Evolutionary conservation across 2,797 vertebrate species (phyloP), one percentile per base, ranked within the genome.

Genomic region (Numenius phaeopus): DNA sequence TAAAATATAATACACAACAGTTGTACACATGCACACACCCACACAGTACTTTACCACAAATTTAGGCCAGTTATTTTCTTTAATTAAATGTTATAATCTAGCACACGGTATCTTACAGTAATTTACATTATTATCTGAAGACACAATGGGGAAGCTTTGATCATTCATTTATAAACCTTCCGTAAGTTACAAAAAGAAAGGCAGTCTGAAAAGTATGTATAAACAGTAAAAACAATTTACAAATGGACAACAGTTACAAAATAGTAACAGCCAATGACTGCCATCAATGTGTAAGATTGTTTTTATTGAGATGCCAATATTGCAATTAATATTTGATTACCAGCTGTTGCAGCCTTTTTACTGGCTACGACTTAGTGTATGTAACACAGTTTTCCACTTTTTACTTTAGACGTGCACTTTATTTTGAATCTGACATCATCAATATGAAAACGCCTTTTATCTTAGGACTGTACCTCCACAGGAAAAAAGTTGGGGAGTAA

Each of bases 181-280:
- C 98, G 62, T 98, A 98, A 99, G 98, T 99, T 99, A 99, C 99
- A 99, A 99, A 97, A 99, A 98, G 97, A 99, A 99, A 99, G 99
- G 99, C 99, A 99, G 98, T 99, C 99, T 99, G 99, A 99, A 99
- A 99, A 99, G 99, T 99, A 99, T 99, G 99, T 99, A 99, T 98
- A 99, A 99, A 99, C 99, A 99, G 99, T 99, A 99, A 99, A 99
- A 99, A 99, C 98, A 99, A 99, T 99, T 99, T 99, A 99, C 99
- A 99, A 99, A 99, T 99, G 99, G 99, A 99, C 99, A 99, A 96
- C 97, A 99, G 98, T 99, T 99, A 99, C 98, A 99, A 99, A 99
- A 99, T 97, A 98, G 98, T 98, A 98, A 98, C 98, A 98, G 85
- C 97, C 98, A 95, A 95, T 97, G 86, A 96, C 96, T 97, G 97